Base-by-base conservation (phyloP, 2,113 vertebrate genomes). In the Eulacestoma nigropectus region DNA sequence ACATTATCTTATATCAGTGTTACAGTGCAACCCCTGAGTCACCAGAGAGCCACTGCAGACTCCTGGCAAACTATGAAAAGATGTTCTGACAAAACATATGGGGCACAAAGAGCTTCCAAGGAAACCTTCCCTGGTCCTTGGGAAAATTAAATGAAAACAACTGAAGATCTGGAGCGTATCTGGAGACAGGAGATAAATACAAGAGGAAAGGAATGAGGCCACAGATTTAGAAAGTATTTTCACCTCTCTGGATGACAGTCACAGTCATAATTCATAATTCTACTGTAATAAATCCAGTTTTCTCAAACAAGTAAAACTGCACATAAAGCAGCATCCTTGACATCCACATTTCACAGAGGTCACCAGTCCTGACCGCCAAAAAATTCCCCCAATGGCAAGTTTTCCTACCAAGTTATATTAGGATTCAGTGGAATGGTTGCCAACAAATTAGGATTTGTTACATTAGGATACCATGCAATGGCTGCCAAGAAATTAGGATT, bases 1-100 rank as follows among this genome's bases (percentile, higher is more conserved):
- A 96, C 90, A 90, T 82, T 76, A 89, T 86, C 93, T 95, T 84
- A 49, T 84, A 49, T 44, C 81, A 23, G 89, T 53, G 77, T 62
- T 86, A 82, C 0, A 92, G 65, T 41, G 60, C 86, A 95, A 91
- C 22, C 86, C 81, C 92, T 78, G 94, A 92, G 81, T 93, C 93
- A 91, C 72, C 84, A 85, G 65, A 94, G 65, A 94, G 37, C 42
- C 53, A 70, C 26, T 3, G 35, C 1, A 7, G 52, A 25, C 50
- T 88, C 25, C 13, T 33, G 59, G 29, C n/a, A 67, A 50, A 68
- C 6, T 4, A 37, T 4, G 21, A 41, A 44, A 69, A 73, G n/a
- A 42, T 42, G 35, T 11, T 65, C 37, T 83, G 17, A 68, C 35
- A 56, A 84, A 88, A 88, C 26, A 90, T 20, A 32, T 1, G 11